Evolutionary conservation across 2,113 vertebrate genomes (phyloP).

Genomic region (Pelecanus crispus): DNA sequence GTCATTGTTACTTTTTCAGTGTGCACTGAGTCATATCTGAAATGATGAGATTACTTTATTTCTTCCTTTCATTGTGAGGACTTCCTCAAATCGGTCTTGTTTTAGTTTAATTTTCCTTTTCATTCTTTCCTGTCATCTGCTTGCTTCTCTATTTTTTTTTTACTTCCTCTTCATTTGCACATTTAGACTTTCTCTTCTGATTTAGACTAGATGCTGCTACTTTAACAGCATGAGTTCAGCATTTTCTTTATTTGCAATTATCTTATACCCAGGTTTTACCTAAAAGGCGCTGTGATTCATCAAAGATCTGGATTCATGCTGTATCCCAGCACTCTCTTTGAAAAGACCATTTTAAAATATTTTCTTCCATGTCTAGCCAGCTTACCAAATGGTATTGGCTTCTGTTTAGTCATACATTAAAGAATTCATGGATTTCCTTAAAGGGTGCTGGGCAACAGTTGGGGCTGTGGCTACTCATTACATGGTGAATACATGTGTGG

Average conservation of each 20-base stretch:
- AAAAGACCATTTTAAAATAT: background rate
- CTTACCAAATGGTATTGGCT: background rate
- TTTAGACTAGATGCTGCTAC: background rate
- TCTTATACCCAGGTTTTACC: background rate
- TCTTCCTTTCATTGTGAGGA: background rate
- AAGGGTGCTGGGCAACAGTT: background rate
- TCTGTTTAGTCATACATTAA: background rate
- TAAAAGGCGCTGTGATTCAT: background rate
- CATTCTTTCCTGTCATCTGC: slow-evolving; percentile 5
- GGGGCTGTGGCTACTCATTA: background rate
- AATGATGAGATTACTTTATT: background rate
- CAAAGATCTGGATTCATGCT: background rate
- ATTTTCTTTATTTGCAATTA: background rate
- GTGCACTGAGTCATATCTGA: background rate
- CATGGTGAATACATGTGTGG: background rate
- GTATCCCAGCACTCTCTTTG: background rate
- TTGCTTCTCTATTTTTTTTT: background rate
- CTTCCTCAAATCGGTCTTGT: background rate
- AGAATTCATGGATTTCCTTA: background rate
- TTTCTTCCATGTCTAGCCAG: background rate
- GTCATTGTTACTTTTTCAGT: background rate
- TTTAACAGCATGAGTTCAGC: background rate
- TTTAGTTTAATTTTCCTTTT: background rate
- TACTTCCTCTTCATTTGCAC: background rate
- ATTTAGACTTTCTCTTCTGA: background rate